Evolutionary conservation across 2,797 vertebrate species (phyloP), one percentile per base, ranked within the genome.

Genomic region (Sebastes paucispinis): DNA sequence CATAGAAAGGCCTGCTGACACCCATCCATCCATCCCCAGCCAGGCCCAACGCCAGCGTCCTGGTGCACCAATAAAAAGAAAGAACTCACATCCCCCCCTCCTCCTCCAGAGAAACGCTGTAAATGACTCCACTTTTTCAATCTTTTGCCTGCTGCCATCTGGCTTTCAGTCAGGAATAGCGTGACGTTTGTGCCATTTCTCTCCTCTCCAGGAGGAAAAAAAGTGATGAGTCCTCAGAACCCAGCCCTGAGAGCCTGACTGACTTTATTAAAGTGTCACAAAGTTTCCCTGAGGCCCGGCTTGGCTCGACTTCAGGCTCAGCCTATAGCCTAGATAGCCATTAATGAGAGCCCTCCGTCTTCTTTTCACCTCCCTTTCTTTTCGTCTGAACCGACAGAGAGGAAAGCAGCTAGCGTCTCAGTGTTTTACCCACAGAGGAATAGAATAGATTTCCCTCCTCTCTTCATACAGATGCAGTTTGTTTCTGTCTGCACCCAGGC

Each of bases 161-260:
- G 93, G 91, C 87, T 91, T 90, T 93, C 82, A 91, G 88, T 93
- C 89, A 89, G 78, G 86, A 91, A 84, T 77, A 82, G 82, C 60
- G 29, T 81, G 80, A 86, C 11, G 50, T 81, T 87, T 86, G 54
- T 73, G 85, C 80, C 79, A 84, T 88, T 89, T 83, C 74, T 84
- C 65, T 82, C 73, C 62, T 77, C 72, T 87, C 68, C 50, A 78
- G 74, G 77, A 82, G 85, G 25, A 65, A 73, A 67, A 87, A 87
- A 92, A 89, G 73, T 86, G 84, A 93, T 85, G 91, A 91, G 91
- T 92, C 85, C 83, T 94, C 85, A 91, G 79, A 91, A 93, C 81
- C 73, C 62, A 31, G 77, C 75, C 81, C 4, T 47, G 69, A 89
- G 87, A 88, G 87, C 73, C 78, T 63, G 73, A 86, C 81, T 84